Conservation (phyloP, 2,888 invertebrate species). For the Apamea crenata region DNA sequence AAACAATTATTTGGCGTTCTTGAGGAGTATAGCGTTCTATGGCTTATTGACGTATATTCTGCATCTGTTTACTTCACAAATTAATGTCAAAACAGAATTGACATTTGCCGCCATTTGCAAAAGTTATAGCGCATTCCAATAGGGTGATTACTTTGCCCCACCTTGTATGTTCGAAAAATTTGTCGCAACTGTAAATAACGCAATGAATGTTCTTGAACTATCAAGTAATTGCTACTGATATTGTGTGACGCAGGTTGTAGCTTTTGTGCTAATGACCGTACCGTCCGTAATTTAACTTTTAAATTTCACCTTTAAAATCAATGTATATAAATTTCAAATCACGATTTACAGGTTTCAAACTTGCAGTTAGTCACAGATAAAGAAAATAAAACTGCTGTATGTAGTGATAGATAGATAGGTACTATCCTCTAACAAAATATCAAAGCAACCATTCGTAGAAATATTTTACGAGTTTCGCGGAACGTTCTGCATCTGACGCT, state of each 20-base stretch:
- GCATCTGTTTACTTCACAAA: no score
- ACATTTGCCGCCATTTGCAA: no score
- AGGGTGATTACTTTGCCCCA: no score
- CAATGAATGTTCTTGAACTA: background rate
- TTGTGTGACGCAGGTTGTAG: background rate
- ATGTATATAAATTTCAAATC: no score
- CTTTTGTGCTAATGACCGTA: background rate
- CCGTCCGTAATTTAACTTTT: constrained; percentile 18
- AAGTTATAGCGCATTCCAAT: no score
- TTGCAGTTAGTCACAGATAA: background rate
- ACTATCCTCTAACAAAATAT: background rate
- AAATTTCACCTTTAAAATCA: no score
- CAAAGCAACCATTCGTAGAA: background rate
- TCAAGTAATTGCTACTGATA: no score
- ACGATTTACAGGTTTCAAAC: background rate
- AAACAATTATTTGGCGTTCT: no score
- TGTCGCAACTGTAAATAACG: background rate
- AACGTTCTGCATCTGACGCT: constrained; percentile 4
- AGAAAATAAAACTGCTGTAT: background rate
- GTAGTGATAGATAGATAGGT: background rate
- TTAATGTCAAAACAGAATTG: no score
- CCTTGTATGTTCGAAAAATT: no score
- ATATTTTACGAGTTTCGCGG: constrained; percentile 13
- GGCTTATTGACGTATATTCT: no score
- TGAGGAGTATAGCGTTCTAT: no score